These are phyloP conservation scores for Tuta absoluta DNA, from an alignment of 2,888 invertebrate genomes.

Conservation along the genomic window DNA sequence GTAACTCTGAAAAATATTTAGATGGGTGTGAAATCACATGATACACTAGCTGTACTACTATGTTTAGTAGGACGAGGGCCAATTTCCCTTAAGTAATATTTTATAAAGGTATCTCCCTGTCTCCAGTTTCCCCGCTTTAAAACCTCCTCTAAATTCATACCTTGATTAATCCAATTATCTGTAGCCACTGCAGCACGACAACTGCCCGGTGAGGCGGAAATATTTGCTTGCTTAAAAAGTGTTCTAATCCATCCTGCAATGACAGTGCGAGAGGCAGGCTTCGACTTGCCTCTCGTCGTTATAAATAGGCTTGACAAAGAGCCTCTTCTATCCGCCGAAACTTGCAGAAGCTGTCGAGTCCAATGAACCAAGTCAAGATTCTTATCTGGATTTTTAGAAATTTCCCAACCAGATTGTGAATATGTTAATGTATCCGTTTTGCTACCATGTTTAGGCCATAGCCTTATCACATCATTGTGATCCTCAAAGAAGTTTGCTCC, in stretches of 20 bases:
- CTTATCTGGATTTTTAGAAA: neutral
- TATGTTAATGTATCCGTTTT: constrained; percentile 16
- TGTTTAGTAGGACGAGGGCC: neutral
- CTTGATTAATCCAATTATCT: neutral
- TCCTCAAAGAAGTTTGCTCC: neutral
- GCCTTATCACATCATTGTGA: neutral
- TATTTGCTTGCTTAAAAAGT: neutral
- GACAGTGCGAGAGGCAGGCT: neutral
- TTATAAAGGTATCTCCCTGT: neutral
- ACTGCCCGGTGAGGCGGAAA: neutral
- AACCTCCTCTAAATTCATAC: neutral
- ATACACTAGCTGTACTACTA: too few species aligned
- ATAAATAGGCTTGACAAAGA: neutral
- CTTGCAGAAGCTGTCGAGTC: neutral
- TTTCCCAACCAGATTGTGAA: constrained; percentile 24
- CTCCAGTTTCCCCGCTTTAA: too few species aligned
- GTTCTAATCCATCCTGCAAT: neutral
- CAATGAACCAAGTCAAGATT: neutral
- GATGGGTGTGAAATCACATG: constrained; percentile 5
- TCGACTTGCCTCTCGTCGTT: neutral
- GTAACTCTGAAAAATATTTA: neutral
- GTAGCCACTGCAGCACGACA: neutral
- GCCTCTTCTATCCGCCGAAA: neutral
- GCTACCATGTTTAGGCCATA: constrained; percentile 25
- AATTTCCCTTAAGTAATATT: neutral